A percentile compares a stretch with the other conserved stretches of the same genome.
Conservation (phyloP, 2,797 vertebrate species). For the Poecilia picta region DNA sequence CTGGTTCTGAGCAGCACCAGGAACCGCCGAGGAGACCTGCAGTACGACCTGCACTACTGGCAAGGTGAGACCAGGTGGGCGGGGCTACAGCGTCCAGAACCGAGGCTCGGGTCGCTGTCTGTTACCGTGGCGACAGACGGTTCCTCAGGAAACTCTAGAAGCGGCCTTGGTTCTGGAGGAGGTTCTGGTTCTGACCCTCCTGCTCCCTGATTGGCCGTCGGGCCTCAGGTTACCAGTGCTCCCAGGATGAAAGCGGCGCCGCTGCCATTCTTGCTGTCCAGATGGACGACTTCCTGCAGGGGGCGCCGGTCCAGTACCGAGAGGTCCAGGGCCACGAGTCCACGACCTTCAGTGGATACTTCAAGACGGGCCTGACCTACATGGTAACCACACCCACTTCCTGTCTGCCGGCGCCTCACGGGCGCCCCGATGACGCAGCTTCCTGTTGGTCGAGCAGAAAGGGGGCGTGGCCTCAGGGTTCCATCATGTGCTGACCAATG, state of each 20-base stretch:
- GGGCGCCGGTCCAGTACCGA: conserved; percentile 85
- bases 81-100: too few relatives aligned
- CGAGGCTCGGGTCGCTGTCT: background rate
- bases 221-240: conserved; percentile 83
- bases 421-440: conserved; percentile 5
- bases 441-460: conserved; percentile 50
- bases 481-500: conserved; percentile 55
- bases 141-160: too few relatives aligned
- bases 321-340: conserved; percentile 90
- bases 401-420: background rate
- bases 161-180: background rate
- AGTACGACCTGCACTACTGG: conserved; percentile 91
- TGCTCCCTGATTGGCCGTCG: conserved; percentile 15
- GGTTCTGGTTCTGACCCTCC: background rate
- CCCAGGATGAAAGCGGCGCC: conserved; percentile 86
- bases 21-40: conserved; percentile 75
- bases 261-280: conserved; percentile 90
- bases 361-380: conserved; percentile 91
- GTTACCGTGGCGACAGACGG: background rate
- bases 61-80: conserved; percentile 75
- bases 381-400: conserved; percentile 73
- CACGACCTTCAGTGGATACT: conserved; percentile 87
- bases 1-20: conserved; percentile 85
- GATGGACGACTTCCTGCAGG: conserved; percentile 88
- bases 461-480: conserved; percentile 75